Evolutionary conservation across 2,888 invertebrate species (phyloP).

Genomic region (Lepas anatifera): DNA sequence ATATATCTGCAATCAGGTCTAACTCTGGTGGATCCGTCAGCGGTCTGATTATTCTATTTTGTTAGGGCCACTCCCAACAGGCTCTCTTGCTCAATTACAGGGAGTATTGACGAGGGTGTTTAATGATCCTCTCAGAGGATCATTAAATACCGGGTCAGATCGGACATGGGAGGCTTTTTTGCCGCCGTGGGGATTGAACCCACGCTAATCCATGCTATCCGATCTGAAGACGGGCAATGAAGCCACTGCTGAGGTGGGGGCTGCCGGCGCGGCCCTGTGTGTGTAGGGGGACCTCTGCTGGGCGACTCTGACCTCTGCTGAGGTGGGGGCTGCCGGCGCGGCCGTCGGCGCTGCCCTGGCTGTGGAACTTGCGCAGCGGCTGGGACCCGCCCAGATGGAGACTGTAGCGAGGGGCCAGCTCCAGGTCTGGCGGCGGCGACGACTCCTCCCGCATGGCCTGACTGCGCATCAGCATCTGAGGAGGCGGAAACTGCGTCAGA

Average conservation of each 20-base stretch:
- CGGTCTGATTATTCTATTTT: too few species aligned
- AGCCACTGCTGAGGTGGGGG: background rate
- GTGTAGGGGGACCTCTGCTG: background rate
- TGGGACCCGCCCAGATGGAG: background rate
- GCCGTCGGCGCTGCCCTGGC: constrained; percentile 3
- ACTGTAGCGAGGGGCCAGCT: background rate
- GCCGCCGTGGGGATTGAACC: too few species aligned
- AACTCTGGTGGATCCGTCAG: too few species aligned
- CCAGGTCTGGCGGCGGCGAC: constrained; percentile 29
- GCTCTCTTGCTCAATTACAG: too few species aligned
- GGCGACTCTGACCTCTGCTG: background rate
- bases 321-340: background rate
- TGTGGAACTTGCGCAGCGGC: constrained; percentile 5
- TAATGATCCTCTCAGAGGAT: too few species aligned
- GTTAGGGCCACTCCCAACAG: too few species aligned
- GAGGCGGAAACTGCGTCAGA: background rate
- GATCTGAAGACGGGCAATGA: too few species aligned
- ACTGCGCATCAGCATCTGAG: constrained; percentile 55
- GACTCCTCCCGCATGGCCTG: constrained; percentile 78
- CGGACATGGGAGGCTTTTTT: too few species aligned
- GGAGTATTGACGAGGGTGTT: too few species aligned
- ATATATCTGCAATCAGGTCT: too few species aligned
- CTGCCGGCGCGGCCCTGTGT: background rate
- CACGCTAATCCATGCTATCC: too few species aligned
- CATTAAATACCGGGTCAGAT: too few species aligned